Percentiles rank a stretch among this genome's conserved stretches.
These are phyloP conservation scores for Therioaphis trifolii DNA, from an alignment of 2,888 invertebrate species.

Conservation along the genomic window DNA sequence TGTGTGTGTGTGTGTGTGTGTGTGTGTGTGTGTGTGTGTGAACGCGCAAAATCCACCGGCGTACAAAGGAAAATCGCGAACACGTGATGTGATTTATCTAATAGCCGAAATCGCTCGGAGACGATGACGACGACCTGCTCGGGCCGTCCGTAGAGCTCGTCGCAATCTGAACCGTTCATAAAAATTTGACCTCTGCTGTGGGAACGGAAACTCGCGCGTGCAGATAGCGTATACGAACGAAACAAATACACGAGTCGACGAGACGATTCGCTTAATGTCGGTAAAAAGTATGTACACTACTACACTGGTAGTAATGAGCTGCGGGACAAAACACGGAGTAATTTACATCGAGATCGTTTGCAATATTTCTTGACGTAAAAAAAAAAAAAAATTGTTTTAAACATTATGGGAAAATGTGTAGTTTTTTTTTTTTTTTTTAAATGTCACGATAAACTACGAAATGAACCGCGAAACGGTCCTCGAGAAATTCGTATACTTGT, in stretches of 20 bases:
- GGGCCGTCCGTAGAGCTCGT: not conserved
- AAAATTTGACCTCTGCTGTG: conserved; percentile 56
- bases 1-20: too few species aligned
- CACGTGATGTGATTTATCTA: conserved; percentile 33
- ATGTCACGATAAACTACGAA: not conserved
- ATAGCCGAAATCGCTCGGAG: conserved; percentile 2
- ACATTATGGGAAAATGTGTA: conserved; percentile 14
- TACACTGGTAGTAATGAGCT: not conserved
- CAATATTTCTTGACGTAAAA: conserved; percentile 2
- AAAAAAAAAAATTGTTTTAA: not conserved
- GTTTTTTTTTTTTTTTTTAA: not conserved
- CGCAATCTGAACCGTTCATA: conserved; percentile 49
- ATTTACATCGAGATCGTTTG: conserved; percentile 40
- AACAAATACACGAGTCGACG: not conserved
- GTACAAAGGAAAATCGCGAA: not conserved
- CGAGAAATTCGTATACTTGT: not conserved
- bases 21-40: not conserved
- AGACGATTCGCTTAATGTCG: not conserved
- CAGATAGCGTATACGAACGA: not conserved
- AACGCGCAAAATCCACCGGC: conserved; percentile 13
- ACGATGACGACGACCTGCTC: not conserved
- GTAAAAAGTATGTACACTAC: conserved; percentile 3
- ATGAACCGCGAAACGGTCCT: not conserved
- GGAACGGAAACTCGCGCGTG: conserved; percentile 47
- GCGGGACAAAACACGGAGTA: not conserved